Base-by-base conservation (phyloP, 1,140 invertebrate species). In the Episyrphus balteatus region DNA sequence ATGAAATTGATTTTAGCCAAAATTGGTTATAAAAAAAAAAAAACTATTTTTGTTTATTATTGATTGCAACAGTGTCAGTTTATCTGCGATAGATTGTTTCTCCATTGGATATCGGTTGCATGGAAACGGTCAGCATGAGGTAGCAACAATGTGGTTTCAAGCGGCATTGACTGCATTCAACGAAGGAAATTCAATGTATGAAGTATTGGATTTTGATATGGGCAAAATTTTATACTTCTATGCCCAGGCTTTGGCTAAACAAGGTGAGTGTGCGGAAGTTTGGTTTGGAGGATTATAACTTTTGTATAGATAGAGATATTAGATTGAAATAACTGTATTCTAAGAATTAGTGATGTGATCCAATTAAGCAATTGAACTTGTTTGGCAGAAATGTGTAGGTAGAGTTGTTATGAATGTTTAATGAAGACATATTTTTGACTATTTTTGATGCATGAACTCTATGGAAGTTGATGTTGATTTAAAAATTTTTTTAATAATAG, bases 1-100 rank as follows among this genome's bases (percentile, higher is more conserved):
- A 34, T 36, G 26, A 12, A 13, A 40, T 15, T 9, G 9, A 38
- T 15, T 42, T 40, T 46, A 26, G 38, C 5, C 10, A 32, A 5
- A 14, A 12, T 18, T 40, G 18, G 13, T 21, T 5, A 5, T 14
- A 46, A 12, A 17, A 15, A 17, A 44, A 32, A 3, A 19, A 17
- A 31, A 30, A 3, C 10, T 2, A 14, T 21, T 10, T 21, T 13
- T 42, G 11, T 49, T 15, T 32, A 44, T 41, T 26, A 26, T 26
- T 8, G 21, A 26, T 26, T 26, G 3, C 3, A 26, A 26, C 21
- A 51, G 49, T 8, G 46, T 37, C 3, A 48, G 45, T 40, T n/a
- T 51, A 26, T 33, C 31, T 6, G 14, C 47, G 12, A 30, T 51
- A 14, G 50, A 51, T 39, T 41, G 15, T 18, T 48, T 34, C 17